Evolutionary conservation across 1,140 invertebrate species (phyloP), one percentile per base, ranked within the genome.

Genomic region (Hylaeus anthracinus): DNA sequence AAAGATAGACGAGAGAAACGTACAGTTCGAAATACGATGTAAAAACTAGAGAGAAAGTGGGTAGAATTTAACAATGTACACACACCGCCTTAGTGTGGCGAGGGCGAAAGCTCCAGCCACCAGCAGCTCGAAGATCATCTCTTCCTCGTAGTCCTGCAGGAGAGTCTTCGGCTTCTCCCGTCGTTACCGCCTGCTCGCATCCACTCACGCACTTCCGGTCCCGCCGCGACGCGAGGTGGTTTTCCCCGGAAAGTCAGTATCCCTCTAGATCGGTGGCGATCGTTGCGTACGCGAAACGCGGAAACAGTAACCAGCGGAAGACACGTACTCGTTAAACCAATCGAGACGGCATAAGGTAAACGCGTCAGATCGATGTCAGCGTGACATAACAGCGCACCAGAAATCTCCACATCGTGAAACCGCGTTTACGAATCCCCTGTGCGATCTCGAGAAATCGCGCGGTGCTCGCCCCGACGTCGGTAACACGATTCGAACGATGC

Each of bases 1-100:
- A 26, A 26, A 26, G 26, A 26, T 1, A 70, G 12, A 39, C 65
- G 66, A 10, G 48, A n/a, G 26, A 53, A 2, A 12, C n/a, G 43
- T 45, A 45, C 43, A 45, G 26, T 26, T 26, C 26, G 26, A 26
- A 26, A 26, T 26, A 26, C 26, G 26, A 26, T 26, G 8, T 60
- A 67, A 60, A 61, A 74, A 39, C 70, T 74, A 82, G 55, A 79
- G 41, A 72, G 75, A 86, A 80, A 87, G 72, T 86, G 79, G 75
- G 90, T 90, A 91, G 86, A 89, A 91, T 90, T 89, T 82, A 93
- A 88, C 89, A 91, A 92, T 93, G 92, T 93, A 93, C 93, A 93
- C 93, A 93, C 93, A 93, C 93, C 93, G 93, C 92, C 92, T 93
- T 90, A 92, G 88, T 89, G 92, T 92, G 93, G 92, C 92, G 84